A percentile compares a stretch with the other conserved stretches of the same genome.
Conservation (phyloP, 2,888 invertebrate species). For the Ichneumoninae sp. region DNA sequence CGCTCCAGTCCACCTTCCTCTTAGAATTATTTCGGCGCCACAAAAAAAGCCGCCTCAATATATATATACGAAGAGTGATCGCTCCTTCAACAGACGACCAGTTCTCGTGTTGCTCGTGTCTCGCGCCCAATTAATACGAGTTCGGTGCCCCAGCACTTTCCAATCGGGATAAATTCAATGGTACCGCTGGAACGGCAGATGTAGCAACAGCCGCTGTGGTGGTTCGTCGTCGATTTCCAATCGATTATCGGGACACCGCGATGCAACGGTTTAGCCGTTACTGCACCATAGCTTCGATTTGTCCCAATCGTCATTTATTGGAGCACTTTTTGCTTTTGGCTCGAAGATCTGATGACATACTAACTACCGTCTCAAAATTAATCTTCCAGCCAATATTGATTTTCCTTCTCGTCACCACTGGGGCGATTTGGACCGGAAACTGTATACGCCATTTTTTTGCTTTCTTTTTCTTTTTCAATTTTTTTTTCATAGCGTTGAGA, state of each 20-base stretch:
- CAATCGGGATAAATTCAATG: conserved; percentile 24
- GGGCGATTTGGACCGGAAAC: no score
- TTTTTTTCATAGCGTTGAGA: conserved; percentile 1
- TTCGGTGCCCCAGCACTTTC: conserved; percentile 6
- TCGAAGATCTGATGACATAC: background rate
- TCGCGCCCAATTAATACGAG: conserved; percentile 29
- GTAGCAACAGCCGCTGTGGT: background rate
- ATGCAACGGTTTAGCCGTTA: background rate
- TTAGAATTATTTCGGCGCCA: no score
- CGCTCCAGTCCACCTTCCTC: background rate
- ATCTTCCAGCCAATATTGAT: background rate
- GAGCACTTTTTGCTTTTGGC: background rate
- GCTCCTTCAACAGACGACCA: conserved; percentile 20
- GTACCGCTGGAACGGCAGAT: conserved; percentile 1
- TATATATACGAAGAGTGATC: background rate
- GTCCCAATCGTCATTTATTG: conserved; percentile 2
- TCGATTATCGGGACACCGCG: conserved; percentile 20
- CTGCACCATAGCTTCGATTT: background rate
- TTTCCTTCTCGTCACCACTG: background rate
- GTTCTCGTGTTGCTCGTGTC: background rate
- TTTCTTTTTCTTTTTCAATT: background rate
- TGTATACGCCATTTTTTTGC: background rate
- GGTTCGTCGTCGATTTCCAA: conserved; percentile 21
- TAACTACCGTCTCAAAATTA: background rate
- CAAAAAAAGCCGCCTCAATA: no score